Base-by-base conservation (phyloP, 2,113 vertebrate genomes). In the Festucalex cinctus region DNA sequence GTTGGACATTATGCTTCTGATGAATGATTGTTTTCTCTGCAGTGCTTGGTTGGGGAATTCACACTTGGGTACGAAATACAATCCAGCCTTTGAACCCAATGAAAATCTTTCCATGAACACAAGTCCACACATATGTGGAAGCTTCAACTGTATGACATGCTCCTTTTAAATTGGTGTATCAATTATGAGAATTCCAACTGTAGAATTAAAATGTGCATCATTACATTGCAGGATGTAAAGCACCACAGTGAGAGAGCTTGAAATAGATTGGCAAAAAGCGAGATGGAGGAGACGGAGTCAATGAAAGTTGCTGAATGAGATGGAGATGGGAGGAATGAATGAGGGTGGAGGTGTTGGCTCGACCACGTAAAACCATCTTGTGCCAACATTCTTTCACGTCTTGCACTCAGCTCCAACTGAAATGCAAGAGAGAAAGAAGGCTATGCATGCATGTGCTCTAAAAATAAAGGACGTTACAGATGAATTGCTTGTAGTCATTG, bases 261-360 rank as follows among this genome's bases (percentile, higher is more conserved):
- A 53, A 49, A n/a, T 4, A 13, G 35, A n/a, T n/a, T n/a, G n/a
- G n/a, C n/a, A n/a, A n/a, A n/a, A n/a, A n/a, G n/a, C n/a, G n/a
- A 51, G 57, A 9, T 7, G 26, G 20, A n/a, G 51, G 1, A 20
- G 32, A 54, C 3, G 7, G 16, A 63, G 71, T 63, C 64, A 77
- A 61, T 63, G 74, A 41, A 46, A 79, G 68, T 46, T 8, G 26
- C 48, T 76, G 77, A 80, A 77, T 77, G 58, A 41, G 56, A 46
- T 41, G 37, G 37, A 68, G 54, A 65, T 13, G 10, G 44, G 39
- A 37, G 37, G 70, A 69, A 53, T 57, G 51, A 65, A 78, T 67
- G 56, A 77, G 76, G 78, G 49, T 76, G 85, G 85, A 85, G 81
- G 85, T 81, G 86, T 80, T 63, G 63, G 77, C 81, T 84, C 69